These are phyloP conservation scores for Chlorospingus semifuscus DNA, from an alignment of 2,797 vertebrate genomes.

Conservation along the genomic window DNA sequence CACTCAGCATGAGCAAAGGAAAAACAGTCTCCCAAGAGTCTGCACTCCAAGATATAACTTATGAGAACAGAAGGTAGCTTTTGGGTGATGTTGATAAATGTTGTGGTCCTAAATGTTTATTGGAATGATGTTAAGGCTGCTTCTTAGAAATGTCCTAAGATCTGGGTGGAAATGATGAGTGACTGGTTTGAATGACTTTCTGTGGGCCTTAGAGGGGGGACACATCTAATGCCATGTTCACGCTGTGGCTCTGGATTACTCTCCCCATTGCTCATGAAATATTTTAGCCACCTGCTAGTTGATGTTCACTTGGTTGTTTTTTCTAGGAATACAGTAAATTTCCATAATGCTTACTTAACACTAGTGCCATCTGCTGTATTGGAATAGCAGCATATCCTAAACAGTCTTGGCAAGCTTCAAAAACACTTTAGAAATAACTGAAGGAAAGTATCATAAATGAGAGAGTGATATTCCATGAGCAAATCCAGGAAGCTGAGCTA, in stretches of 20 bases:
- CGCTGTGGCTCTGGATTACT: not conserved
- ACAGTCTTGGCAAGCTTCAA: constrained; percentile 9
- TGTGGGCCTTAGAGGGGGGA: not conserved
- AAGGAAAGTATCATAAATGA: not conserved
- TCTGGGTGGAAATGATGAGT: not conserved
- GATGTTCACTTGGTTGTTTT: constrained; percentile 51
- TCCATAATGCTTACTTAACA: constrained; percentile 47
- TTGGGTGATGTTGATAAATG: not conserved
- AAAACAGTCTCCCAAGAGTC: not conserved
- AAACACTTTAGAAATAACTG: not conserved
- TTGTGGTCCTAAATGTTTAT: not conserved
- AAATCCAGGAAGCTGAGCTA: not conserved
- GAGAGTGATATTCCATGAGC: not conserved
- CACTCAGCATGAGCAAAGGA: not conserved
- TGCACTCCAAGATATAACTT: constrained; percentile 32
- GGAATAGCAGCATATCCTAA: constrained; percentile 17
- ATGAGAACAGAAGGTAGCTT: not conserved
- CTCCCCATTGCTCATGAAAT: not conserved
- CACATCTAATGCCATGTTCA: not conserved
- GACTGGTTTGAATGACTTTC: not conserved
- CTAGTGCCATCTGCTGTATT: constrained; percentile 71
- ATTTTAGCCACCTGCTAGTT: constrained; percentile 47
- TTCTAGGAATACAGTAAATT: constrained; percentile 59
- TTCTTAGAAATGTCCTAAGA: not conserved
- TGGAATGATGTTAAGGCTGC: not conserved